phyloP scores from a whole-genome alignment of 2,888 invertebrate species.

The Andrena fulva region DNA sequence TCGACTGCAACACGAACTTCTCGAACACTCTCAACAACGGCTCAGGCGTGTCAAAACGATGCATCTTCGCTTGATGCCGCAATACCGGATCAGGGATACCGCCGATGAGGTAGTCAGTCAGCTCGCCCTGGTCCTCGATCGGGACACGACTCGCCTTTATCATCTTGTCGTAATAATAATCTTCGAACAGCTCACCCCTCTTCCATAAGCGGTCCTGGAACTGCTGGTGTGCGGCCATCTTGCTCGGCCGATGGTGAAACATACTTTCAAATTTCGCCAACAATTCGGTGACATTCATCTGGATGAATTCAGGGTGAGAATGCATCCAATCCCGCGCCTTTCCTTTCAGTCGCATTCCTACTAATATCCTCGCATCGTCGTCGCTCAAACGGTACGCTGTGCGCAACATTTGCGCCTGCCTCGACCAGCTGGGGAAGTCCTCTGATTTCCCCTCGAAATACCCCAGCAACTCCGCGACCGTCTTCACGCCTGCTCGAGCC shows the following conservation, averaged over 20 bases:
- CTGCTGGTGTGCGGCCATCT: constrained; percentile 16
- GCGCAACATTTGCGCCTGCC: constrained; percentile 33
- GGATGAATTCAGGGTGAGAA: constrained; percentile 45
- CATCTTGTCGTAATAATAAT: constrained; percentile 52
- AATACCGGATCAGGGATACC: constrained; percentile 56
- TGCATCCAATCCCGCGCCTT: constrained; percentile 51
- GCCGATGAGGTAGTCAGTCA: constrained; percentile 50
- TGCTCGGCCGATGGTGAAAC: constrained; percentile 42
- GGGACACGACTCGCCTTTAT: constrained; percentile 49
- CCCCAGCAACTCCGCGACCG: constrained; percentile 43
- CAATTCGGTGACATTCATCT: constrained; percentile 20
- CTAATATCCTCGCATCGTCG: constrained; percentile 49
- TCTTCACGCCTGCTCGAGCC: constrained; percentile 2
- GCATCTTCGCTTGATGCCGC: constrained; percentile 52
- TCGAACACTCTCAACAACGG: constrained; percentile 55
- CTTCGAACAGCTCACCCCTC: constrained; percentile 41
- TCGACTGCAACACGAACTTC: constrained; percentile 24
- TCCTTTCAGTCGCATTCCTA: constrained; percentile 43
- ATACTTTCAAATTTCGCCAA: constrained; percentile 34
- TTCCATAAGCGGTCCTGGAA: constrained; percentile 57
- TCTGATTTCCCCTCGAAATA: constrained; percentile 39
- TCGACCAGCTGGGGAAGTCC: constrained; percentile 44
- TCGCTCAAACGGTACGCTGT: constrained; percentile 42
- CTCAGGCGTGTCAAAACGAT: constrained; percentile 45
- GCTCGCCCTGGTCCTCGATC: constrained; percentile 45